A percentile compares a stretch with the other conserved stretches of the same genome.
Evolutionary conservation across 2,888 invertebrate species (phyloP).

Genomic region (Hydroisotoma schaefferi): DNA sequence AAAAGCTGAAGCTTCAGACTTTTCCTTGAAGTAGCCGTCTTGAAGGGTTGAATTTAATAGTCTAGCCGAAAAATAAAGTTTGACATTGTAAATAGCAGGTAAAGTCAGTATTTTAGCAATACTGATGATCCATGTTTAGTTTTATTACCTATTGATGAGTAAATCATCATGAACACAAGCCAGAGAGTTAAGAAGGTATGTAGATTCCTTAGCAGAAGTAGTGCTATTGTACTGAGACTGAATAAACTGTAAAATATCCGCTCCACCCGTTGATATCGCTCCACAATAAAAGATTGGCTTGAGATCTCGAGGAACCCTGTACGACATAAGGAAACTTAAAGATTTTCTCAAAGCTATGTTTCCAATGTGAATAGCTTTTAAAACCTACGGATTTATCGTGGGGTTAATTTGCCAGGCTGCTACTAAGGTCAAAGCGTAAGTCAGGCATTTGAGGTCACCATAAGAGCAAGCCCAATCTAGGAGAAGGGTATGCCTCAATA

Average conservation of each 20-base stretch:
- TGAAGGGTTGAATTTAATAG: not conserved
- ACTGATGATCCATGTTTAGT: no score
- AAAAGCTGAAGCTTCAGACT: slow-evolving; percentile 6
- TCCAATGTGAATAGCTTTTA: not conserved
- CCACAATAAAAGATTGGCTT: slow-evolving; percentile 6
- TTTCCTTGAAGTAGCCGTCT: not conserved
- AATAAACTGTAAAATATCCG: not conserved
- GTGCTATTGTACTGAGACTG: not conserved
- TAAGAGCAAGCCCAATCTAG: slow-evolving; percentile 30
- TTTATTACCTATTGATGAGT: no score
- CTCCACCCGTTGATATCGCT: not conserved
- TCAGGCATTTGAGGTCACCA: slow-evolving; percentile 7
- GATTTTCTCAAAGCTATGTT: not conserved
- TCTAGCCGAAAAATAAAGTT: not conserved
- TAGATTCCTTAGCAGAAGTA: not conserved
- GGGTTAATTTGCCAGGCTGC: slow-evolving; percentile 17
- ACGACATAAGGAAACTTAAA: not conserved
- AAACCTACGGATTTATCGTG: slow-evolving; percentile 9
- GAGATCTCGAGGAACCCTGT: not conserved
- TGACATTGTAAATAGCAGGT: not conserved
- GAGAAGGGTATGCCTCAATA: slow-evolving; percentile 21
- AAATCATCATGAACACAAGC: not conserved
- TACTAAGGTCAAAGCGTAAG: slow-evolving; percentile 8
- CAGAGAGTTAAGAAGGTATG: not conserved
- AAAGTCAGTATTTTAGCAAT: no score